phyloP scores from a whole-genome alignment of 2,113 vertebrate species.

The Sebastes schlegelii region DNA sequence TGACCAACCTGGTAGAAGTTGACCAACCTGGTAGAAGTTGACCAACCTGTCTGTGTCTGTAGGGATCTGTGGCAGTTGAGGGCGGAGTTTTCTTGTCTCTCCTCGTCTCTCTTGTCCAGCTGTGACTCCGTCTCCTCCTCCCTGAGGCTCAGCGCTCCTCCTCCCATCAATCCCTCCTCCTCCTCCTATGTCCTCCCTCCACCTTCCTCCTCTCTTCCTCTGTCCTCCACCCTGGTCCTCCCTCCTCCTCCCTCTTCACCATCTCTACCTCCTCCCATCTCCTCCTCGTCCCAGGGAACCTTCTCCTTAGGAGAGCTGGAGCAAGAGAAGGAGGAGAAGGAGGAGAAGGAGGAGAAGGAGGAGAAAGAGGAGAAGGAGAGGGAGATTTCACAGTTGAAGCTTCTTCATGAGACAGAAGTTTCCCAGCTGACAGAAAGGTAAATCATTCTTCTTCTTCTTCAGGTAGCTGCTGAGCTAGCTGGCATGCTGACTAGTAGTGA shows the following conservation, averaged over 20 bases:
- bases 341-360: background rate
- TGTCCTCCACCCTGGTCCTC: constrained; percentile 19
- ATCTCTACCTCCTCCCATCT: background rate
- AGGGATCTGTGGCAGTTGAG: constrained; percentile 90
- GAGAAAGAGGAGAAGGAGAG: constrained; percentile 19
- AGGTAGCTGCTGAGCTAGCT: background rate
- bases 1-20: background rate
- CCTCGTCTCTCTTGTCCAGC: constrained; percentile 84
- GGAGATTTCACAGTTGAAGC: constrained; percentile 67
- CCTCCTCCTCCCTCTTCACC: background rate
- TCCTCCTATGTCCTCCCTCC: constrained; percentile 22
- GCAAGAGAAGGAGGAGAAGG: constrained; percentile 27
- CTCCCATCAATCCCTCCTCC: constrained; percentile 60
- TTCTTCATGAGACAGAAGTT: constrained; percentile 65
- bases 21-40: background rate
- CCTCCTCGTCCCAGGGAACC: constrained; percentile 36
- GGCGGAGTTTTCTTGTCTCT: constrained; percentile 87
- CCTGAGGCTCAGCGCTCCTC: constrained; percentile 30
- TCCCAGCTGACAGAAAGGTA: constrained; percentile 67
- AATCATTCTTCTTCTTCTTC: background rate
- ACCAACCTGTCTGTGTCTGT: constrained; percentile 23
- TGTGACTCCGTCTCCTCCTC: constrained; percentile 72
- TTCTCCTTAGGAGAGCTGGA: constrained; percentile 75
- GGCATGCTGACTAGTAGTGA: background rate
- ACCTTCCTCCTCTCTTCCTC: constrained; percentile 20